These are phyloP conservation scores for Carcharodon carcharias DNA, from an alignment of 2,797 vertebrate genomes.

Conservation along the genomic window DNA sequence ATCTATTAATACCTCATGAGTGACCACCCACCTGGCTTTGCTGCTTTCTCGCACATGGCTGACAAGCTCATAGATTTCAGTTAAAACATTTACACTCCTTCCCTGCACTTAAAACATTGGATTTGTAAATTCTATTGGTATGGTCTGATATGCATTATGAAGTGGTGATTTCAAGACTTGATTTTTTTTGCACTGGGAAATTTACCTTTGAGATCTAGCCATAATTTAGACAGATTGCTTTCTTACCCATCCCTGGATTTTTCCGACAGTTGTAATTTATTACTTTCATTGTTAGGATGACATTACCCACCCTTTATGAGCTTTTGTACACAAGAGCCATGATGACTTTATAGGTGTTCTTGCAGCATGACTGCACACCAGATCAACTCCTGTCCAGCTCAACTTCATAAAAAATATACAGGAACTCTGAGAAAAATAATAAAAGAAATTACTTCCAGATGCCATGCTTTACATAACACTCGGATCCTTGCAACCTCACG, in stretches of 20 bases:
- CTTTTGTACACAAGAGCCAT: constrained; percentile 51
- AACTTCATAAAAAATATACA: constrained; percentile 56
- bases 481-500: constrained; percentile 3
- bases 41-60: constrained; percentile 19
- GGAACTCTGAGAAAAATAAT: constrained; percentile 57
- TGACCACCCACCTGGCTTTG: constrained; percentile 34
- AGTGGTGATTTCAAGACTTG: not conserved
- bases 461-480: constrained; percentile 50
- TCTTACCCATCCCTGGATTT: not conserved
- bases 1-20: constrained; percentile 35
- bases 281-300: constrained; percentile 53
- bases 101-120: not conserved
- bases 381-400: constrained; percentile 57
- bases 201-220: constrained; percentile 9
- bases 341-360: constrained; percentile 55
- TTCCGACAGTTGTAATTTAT: constrained; percentile 39
- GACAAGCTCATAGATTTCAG: not conserved
- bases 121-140: not conserved
- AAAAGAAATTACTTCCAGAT: constrained; percentile 62
- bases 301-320: constrained; percentile 58
- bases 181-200: not conserved
- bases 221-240: constrained; percentile 48
- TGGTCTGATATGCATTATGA: not conserved
- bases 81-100: constrained; percentile 29
- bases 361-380: constrained; percentile 56